These are phyloP conservation scores for Cololabis saira DNA, from an alignment of 2,113 vertebrate genomes.

Conservation along the genomic window DNA sequence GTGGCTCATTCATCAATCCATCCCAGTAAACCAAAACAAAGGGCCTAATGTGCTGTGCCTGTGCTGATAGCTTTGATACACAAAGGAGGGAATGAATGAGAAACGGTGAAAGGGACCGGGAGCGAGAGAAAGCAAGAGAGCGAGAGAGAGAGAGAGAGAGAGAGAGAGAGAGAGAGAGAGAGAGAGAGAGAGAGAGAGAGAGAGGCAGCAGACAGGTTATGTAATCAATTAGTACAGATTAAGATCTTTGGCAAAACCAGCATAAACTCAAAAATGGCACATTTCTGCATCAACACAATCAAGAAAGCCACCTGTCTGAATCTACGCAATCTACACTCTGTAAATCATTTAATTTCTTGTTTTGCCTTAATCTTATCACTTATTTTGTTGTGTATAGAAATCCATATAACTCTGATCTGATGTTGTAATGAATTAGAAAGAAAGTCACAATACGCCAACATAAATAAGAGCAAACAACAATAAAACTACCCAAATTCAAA, in stretches of 20 bases:
- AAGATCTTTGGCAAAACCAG: slow-evolving; percentile 66
- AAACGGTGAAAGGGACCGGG: not conserved
- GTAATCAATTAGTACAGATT: slow-evolving; percentile 72
- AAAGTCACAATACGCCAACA: no score
- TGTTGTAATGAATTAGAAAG: no score
- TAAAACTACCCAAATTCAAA: not conserved
- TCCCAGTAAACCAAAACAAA: slow-evolving; percentile 45
- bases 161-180: not conserved
- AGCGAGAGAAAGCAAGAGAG: not conserved
- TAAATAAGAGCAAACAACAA: not conserved
- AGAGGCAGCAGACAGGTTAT: slow-evolving; percentile 53
- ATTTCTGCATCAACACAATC: slow-evolving; percentile 25
- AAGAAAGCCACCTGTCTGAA: slow-evolving; percentile 1
- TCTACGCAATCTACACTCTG: no score
- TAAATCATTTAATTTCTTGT: not conserved
- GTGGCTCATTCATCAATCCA: slow-evolving; percentile 24
- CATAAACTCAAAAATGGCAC: slow-evolving; percentile 22
- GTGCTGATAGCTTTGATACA: slow-evolving; percentile 61
- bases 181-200: not conserved
- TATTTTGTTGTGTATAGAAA: not conserved
- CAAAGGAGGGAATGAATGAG: slow-evolving; percentile 59
- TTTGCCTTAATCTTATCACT: not conserved
- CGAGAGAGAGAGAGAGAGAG: not conserved
- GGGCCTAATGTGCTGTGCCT: slow-evolving; percentile 46
- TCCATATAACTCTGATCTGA: not conserved